Conservation (phyloP, 2,797 vertebrate genomes). For the Spinibarbus caldwelli region DNA sequence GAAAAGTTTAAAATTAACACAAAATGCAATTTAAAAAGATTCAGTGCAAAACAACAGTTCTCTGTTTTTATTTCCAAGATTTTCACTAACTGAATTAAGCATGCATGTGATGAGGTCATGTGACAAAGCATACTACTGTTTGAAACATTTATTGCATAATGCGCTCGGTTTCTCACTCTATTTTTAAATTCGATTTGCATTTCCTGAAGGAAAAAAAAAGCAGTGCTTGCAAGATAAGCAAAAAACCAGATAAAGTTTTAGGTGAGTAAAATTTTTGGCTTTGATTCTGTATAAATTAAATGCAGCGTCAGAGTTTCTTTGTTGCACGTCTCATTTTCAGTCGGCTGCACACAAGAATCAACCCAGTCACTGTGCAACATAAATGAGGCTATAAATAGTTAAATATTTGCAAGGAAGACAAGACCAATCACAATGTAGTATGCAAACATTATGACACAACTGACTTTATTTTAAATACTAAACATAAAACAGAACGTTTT, state of each 20-base stretch:
- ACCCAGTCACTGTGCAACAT: not conserved
- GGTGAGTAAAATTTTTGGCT: not conserved
- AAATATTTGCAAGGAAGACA: not conserved
- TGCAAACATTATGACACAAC: not conserved
- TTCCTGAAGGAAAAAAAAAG: not conserved
- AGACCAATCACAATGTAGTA: not conserved
- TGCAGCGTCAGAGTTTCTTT: not conserved
- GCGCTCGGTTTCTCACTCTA: not conserved
- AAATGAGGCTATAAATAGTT: not conserved
- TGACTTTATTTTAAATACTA: not conserved
- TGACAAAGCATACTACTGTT: not conserved
- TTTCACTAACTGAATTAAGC: not conserved
- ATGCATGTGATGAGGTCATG: not conserved
- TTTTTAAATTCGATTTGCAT: slow-evolving; percentile 24
- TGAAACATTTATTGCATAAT: slow-evolving; percentile 25
- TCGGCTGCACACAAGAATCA: not conserved
- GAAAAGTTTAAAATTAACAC: not conserved
- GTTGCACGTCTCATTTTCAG: not conserved
- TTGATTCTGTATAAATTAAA: not conserved
- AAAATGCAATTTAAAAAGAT: not conserved
- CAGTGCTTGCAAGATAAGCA: not conserved
- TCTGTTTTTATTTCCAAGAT: not conserved
- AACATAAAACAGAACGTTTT: not conserved
- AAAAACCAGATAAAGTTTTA: not conserved
- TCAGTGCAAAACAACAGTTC: not conserved